These are phyloP conservation scores for Psophia crepitans DNA, from an alignment of 2,113 vertebrate species.

Conservation along the genomic window DNA sequence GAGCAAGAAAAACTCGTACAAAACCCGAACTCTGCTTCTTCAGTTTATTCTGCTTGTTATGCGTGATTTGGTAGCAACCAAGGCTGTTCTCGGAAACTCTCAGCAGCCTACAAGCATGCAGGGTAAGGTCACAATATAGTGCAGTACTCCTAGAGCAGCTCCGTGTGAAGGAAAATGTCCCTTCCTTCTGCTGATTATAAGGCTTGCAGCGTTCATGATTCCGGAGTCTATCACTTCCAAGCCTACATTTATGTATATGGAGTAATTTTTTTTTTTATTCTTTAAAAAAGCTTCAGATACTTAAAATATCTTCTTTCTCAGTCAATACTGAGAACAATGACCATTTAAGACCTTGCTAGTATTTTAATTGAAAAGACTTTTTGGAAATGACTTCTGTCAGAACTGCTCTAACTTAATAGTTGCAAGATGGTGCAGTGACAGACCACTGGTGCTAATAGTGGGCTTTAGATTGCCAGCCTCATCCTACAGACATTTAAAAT, in stretches of 20 bases:
- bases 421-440: background rate
- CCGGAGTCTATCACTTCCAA: rapidly evolving
- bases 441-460: background rate
- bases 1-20: background rate
- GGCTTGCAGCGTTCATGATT: rapidly evolving
- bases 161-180: background rate
- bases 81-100: background rate
- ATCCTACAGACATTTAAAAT: background rate
- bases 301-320: background rate
- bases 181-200: background rate
- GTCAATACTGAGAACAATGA: background rate
- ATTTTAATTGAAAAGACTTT: background rate
- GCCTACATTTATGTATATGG: rapidly evolving
- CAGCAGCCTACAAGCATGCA: background rate
- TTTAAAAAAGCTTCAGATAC: background rate
- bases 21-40: background rate
- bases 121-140: background rate
- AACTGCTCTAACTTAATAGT: background rate
- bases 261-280: background rate
- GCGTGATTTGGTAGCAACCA: background rate
- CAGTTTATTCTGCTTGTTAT: background rate
- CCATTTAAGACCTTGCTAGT: background rate
- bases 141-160: background rate
- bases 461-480: background rate
- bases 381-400: background rate